Evolutionary conservation across 2,888 invertebrate species (phyloP).

Genomic region (Sesia bembeciformis): DNA sequence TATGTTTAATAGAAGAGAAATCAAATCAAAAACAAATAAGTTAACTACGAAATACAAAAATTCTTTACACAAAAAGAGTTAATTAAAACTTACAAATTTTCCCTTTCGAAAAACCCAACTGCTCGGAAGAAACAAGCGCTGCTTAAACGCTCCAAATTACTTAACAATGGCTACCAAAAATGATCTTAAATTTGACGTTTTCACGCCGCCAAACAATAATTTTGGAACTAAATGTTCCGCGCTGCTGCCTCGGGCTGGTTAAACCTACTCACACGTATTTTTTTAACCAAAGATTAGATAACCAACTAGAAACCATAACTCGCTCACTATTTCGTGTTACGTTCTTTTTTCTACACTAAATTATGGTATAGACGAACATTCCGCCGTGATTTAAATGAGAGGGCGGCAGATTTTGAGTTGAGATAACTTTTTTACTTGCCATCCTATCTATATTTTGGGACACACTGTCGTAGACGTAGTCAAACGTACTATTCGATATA

Average conservation of each 20-base stretch:
- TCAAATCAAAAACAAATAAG: no score
- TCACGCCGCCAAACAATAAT: not conserved
- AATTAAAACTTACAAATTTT: not conserved
- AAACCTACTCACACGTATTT: not conserved
- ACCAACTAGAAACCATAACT: not conserved
- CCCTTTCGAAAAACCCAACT: not conserved
- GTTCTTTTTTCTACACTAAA: slow-evolving; percentile 11
- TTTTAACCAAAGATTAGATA: not conserved
- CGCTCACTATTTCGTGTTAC: slow-evolving; percentile 10
- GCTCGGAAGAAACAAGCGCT: not conserved
- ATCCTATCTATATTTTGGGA: no score
- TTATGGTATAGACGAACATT: slow-evolving; percentile 12
- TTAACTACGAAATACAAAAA: no score
- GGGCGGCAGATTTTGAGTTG: slow-evolving; percentile 7
- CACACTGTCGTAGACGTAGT: no score
- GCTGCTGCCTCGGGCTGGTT: slow-evolving; percentile 13
- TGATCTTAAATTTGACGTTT: not conserved
- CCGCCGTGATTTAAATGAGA: slow-evolving; percentile 11
- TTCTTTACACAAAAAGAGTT: no score
- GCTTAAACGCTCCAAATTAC: slow-evolving; percentile 5
- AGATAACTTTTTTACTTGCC: slow-evolving; percentile 5
- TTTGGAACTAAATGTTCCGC: slow-evolving; percentile 16
- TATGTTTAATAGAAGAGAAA: no score
- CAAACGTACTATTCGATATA: no score
- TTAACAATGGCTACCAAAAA: slow-evolving; percentile 10